Conservation (phyloP, 2,888 invertebrate species). For the Orgyia antiqua region DNA sequence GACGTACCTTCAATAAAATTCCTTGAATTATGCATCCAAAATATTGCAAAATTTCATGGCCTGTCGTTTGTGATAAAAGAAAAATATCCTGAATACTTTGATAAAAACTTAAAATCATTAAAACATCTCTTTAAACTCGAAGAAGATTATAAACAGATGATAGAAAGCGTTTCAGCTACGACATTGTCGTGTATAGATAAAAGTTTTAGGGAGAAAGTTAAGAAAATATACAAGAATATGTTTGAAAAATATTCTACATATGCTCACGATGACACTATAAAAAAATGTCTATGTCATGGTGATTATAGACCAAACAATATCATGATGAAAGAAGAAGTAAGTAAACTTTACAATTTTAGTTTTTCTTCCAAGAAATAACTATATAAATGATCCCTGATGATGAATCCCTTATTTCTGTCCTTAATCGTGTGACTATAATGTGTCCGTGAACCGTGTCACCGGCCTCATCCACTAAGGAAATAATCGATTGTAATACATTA, state of each 20-base stretch:
- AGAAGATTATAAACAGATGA: constrained; percentile 27
- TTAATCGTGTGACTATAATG: no score
- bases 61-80: constrained; percentile 40
- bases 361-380: neutral
- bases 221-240: constrained; percentile 18
- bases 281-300: constrained; percentile 40
- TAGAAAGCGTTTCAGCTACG: constrained; percentile 20
- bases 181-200: constrained; percentile 24
- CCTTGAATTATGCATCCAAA: constrained; percentile 36
- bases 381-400: no score
- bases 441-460: no score
- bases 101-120: constrained; percentile 26
- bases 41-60: constrained; percentile 50
- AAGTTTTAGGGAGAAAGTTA: constrained; percentile 22
- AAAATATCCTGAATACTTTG: constrained; percentile 34
- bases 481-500: no score
- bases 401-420: no score
- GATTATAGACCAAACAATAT: constrained; percentile 49
- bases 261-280: constrained; percentile 19
- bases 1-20: constrained; percentile 38
- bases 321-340: constrained; percentile 40
- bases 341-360: constrained; percentile 17
- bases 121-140: constrained; percentile 22
- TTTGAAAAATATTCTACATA: constrained; percentile 26
- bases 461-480: no score